Conservation (phyloP, 2,888 invertebrate genomes). For the Hydrotaea cyrtoneurina region DNA sequence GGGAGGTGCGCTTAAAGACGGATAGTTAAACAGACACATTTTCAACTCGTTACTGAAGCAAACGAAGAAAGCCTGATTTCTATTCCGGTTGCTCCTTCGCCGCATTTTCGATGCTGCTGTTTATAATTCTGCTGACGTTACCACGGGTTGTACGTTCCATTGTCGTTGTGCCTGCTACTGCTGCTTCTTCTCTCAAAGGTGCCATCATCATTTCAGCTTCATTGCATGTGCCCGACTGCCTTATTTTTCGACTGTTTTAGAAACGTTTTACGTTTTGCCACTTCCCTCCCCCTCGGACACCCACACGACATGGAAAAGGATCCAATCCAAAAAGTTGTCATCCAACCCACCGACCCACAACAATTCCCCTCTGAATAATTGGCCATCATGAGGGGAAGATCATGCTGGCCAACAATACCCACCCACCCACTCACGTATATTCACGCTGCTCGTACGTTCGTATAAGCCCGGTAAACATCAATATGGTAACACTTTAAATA, state of each 20-base stretch:
- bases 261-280: neutral
- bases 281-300: neutral
- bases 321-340: neutral
- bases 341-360: constrained; percentile 22
- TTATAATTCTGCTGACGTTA: constrained; percentile 60
- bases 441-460: neutral
- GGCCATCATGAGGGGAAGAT: constrained; percentile 1
- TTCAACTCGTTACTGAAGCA: constrained; percentile 25
- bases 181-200: constrained; percentile 53
- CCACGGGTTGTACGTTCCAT: constrained; percentile 30
- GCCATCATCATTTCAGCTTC: constrained; percentile 60
- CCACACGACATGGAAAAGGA: neutral
- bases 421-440: constrained; percentile 21
- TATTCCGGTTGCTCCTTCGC: neutral
- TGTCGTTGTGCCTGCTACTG: neutral
- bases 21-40: constrained; percentile 7
- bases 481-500: constrained; percentile 54
- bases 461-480: constrained; percentile 8
- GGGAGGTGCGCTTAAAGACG: neutral
- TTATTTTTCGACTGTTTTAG: neutral
- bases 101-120: constrained; percentile 27
- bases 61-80: neutral
- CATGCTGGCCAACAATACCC: neutral
- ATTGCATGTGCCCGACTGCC: constrained; percentile 6
- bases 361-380: constrained; percentile 13